Evolutionary conservation across 2,113 vertebrate genomes (phyloP).

Genomic region (Bombycilla garrulus): DNA sequence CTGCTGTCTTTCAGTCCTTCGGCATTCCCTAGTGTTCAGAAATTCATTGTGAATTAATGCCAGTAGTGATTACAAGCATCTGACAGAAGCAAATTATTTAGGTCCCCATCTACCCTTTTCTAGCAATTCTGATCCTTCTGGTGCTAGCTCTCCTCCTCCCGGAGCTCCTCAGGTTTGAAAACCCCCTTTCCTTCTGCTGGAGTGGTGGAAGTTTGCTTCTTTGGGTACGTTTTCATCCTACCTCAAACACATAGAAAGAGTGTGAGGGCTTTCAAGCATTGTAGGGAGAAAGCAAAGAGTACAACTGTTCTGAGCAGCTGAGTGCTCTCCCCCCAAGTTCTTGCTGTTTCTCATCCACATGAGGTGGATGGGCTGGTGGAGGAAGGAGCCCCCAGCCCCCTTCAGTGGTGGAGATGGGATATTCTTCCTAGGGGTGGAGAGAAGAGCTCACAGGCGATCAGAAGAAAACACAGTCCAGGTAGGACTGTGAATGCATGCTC

Average conservation of each 20-base stretch:
- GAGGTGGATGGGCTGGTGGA: background rate
- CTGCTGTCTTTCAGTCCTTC: background rate
- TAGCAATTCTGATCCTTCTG: background rate
- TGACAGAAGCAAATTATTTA: background rate
- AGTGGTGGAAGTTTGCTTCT: background rate
- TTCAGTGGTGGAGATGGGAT: background rate
- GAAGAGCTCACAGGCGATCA: background rate
- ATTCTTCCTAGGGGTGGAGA: background rate
- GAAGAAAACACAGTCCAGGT: background rate
- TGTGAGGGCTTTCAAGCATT: background rate
- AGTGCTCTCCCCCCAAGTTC: background rate
- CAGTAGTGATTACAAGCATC: background rate
- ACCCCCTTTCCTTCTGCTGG: background rate
- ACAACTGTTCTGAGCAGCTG: background rate
- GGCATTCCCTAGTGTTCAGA: background rate
- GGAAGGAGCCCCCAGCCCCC: background rate
- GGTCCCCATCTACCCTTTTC: background rate
- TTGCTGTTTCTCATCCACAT: background rate
- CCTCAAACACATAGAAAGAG: background rate
- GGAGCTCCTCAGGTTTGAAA: background rate
- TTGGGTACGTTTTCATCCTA: background rate
- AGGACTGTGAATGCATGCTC: background rate
- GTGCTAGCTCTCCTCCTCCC: background rate
- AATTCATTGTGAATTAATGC: background rate
- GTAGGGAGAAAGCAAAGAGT: background rate